A percentile compares a stretch with the other conserved stretches of the same genome.
These are phyloP conservation scores for Philopedon plagiatum DNA, from an alignment of 2,888 invertebrate species.

Conservation along the genomic window DNA sequence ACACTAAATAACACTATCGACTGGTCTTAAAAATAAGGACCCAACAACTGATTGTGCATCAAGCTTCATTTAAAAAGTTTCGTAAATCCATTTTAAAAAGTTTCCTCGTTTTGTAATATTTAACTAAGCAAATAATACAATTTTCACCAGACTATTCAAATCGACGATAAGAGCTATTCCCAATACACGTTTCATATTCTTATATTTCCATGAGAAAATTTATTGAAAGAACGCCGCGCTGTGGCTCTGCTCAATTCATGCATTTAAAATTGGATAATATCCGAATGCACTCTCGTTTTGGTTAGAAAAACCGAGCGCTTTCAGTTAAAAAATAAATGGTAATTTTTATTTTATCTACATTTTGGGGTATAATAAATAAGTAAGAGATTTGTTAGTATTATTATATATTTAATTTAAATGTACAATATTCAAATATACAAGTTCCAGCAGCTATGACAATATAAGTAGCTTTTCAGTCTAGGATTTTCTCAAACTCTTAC, in stretches of 20 bases:
- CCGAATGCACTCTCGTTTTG: background rate
- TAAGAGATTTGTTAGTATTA: too few species aligned
- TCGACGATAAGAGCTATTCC: background rate
- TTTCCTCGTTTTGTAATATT: background rate
- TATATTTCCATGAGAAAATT: background rate
- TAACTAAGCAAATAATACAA: background rate
- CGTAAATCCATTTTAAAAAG: background rate
- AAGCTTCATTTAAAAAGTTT: too few species aligned
- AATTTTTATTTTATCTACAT: background rate
- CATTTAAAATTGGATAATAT: slow-evolving; percentile 15
- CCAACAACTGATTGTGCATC: too few species aligned
- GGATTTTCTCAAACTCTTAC: too few species aligned
- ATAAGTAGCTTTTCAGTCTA: too few species aligned
- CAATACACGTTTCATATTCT: background rate
- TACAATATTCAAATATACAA: too few species aligned
- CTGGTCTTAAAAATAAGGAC: too few species aligned
- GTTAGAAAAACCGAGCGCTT: background rate
- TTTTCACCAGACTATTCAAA: background rate
- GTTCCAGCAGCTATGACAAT: too few species aligned
- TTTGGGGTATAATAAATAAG: background rate
- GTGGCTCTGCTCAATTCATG: slow-evolving; percentile 5
- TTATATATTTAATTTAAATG: too few species aligned
- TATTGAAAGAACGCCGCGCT: background rate
- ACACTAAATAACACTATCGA: too few species aligned
- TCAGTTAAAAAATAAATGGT: background rate